Percentiles rank a stretch among this genome's conserved stretches.
phyloP scores from a whole-genome alignment of 2,888 invertebrate species.

The Ellobium chinense region DNA sequence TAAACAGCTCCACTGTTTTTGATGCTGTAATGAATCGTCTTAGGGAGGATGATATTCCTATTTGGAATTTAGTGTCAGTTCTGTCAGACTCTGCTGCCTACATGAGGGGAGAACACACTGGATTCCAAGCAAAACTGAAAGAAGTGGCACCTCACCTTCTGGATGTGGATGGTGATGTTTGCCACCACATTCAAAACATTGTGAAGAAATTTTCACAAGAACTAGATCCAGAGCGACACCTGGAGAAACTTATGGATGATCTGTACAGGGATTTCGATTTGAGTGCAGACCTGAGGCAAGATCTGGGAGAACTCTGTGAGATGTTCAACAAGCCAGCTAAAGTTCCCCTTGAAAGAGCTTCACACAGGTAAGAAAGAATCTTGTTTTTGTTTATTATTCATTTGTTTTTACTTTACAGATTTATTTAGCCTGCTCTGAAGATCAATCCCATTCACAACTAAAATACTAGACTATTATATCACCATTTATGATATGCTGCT shows the following conservation, averaged over 20 bases:
- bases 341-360: background rate
- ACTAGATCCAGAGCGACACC: background rate
- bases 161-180: conserved; percentile 13
- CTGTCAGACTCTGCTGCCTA: conserved; percentile 19
- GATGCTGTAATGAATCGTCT: conserved; percentile 9
- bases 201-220: background rate
- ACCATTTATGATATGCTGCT: too few relatives aligned
- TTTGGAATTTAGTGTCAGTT: background rate
- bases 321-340: background rate
- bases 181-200: background rate
- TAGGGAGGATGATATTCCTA: conserved; percentile 5
- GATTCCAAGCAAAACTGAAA: conserved; percentile 6
- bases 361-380: background rate
- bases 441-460: too few relatives aligned
- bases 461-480: too few relatives aligned
- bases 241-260: background rate
- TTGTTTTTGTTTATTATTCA: too few relatives aligned
- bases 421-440: too few relatives aligned
- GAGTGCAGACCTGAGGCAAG: background rate
- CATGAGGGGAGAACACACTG: conserved; percentile 17
- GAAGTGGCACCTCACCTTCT: conserved; percentile 5
- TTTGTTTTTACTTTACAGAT: too few relatives aligned
- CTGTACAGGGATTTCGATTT: background rate
- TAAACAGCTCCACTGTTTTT: conserved; percentile 19
- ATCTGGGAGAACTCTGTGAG: background rate